Percentiles rank a stretch among this genome's conserved stretches.
Conservation (phyloP, 1,140 invertebrate genomes). For the Laodelphax striatellus region DNA sequence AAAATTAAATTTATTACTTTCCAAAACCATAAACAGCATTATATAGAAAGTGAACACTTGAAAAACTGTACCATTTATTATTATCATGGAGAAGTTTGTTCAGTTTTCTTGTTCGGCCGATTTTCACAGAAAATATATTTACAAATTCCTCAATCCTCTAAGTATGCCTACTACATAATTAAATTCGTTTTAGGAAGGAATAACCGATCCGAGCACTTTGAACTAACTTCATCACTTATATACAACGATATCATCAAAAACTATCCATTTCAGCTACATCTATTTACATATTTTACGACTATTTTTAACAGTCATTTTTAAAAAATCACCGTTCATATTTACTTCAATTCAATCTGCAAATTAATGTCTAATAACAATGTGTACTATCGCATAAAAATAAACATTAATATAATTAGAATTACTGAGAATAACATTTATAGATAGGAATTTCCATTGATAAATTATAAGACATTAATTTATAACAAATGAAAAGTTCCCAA, state of each 20-base stretch:
- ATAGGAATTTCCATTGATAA: too few species aligned
- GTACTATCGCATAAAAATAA: neutral
- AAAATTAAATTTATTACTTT: conserved; percentile 17
- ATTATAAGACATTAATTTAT: too few species aligned
- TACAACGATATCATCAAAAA: conserved; percentile 6
- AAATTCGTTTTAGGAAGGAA: conserved; percentile 16
- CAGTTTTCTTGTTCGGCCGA: conserved; percentile 2
- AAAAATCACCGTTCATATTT: conserved; percentile 2
- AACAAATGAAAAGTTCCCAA: too few species aligned
- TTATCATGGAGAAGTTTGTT: neutral
- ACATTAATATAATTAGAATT: too few species aligned
- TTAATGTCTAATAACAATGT: neutral
- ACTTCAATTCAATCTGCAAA: conserved; percentile 1
- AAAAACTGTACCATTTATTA: conserved; percentile 8
- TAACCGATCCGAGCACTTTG: conserved; percentile 2
- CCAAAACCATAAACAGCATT: conserved; percentile 12
- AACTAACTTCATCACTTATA: conserved; percentile 11
- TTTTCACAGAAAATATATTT: conserved; percentile 18
- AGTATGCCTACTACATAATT: conserved; percentile 14
- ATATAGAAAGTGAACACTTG: conserved; percentile 16
- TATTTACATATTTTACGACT: conserved; percentile 12
- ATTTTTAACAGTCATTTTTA: conserved; percentile 4
- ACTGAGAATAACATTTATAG: too few species aligned
- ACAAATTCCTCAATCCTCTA: conserved; percentile 13
- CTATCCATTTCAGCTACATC: conserved; percentile 9